Conservation (phyloP, 1,140 invertebrate species). For the Pseudachorutes palmiensis region DNA sequence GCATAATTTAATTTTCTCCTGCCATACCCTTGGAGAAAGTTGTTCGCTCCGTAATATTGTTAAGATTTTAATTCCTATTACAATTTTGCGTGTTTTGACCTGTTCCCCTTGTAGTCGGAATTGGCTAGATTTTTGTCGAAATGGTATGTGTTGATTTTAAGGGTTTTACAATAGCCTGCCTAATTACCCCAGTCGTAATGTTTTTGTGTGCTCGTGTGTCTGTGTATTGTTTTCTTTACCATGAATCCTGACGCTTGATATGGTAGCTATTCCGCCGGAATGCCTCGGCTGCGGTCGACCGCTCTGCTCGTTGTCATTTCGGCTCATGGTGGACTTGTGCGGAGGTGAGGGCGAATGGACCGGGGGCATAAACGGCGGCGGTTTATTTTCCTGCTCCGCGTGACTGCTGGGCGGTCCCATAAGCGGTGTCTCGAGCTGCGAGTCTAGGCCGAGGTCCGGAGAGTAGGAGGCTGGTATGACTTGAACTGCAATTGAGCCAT, state of each 20-base stretch:
- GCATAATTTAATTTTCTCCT: no score
- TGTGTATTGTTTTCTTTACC: no score
- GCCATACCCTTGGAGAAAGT: no score
- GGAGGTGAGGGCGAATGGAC: conserved; percentile 18
- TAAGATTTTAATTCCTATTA: no score
- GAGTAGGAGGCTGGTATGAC: conserved; percentile 45
- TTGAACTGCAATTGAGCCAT: conserved; percentile 46
- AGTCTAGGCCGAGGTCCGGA: conserved; percentile 46
- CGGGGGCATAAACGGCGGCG: conserved; percentile 28
- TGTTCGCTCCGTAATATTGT: no score
- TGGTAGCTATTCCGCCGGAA: conserved; percentile 30
- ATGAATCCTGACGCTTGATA: conserved; percentile 29
- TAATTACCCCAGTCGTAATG: not conserved
- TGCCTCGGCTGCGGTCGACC: not conserved
- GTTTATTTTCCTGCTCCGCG: conserved; percentile 16
- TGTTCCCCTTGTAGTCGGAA: no score
- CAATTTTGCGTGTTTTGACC: no score
- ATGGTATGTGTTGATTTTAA: no score
- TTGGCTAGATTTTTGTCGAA: no score
- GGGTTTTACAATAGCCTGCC: no score
- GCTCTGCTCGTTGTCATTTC: conserved; percentile 11
- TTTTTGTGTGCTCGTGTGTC: no score
- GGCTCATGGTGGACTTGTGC: conserved; percentile 18
- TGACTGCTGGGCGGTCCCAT: conserved; percentile 37
- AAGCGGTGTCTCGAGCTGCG: conserved; percentile 49